Conservation (phyloP, 2,888 invertebrate genomes). For the Epinotia nisella region DNA sequence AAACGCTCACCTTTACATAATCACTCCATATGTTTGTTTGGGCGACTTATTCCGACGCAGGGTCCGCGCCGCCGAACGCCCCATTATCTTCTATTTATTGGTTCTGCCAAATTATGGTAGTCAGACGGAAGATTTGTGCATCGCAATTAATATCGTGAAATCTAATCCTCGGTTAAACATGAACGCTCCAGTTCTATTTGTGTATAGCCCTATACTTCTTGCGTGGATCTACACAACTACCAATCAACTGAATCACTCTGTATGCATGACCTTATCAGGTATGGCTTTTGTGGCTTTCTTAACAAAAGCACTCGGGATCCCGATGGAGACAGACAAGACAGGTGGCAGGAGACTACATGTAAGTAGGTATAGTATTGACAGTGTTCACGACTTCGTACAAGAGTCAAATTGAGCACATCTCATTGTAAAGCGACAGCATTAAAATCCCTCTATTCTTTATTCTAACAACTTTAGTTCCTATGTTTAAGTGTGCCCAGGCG, state of each 20-base stretch:
- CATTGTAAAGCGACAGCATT: background rate
- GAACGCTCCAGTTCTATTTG: slow-evolving; percentile 21
- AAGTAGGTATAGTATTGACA: too few species aligned
- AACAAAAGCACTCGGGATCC: background rate
- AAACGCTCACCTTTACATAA: too few species aligned
- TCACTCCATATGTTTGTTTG: too few species aligned
- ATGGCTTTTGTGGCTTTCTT: background rate
- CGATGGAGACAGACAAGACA: too few species aligned
- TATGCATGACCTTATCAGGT: background rate
- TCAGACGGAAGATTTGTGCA: slow-evolving; percentile 7
- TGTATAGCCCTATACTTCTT: background rate
- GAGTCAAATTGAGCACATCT: background rate
- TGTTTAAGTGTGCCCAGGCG: slow-evolving; percentile 5
- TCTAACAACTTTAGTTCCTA: background rate
- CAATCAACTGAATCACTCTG: background rate
- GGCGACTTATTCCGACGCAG: too few species aligned
- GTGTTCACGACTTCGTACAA: background rate
- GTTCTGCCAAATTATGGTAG: background rate
- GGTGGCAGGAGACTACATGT: background rate
- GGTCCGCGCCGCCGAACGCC: too few species aligned
- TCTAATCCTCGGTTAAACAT: slow-evolving; percentile 32
- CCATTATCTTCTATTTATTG: background rate
- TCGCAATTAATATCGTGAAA: slow-evolving; percentile 9
- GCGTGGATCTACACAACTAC: background rate
- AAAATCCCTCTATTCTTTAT: background rate